phyloP scores from a whole-genome alignment of 2,888 invertebrate species.

The Mesochorus sp. region DNA sequence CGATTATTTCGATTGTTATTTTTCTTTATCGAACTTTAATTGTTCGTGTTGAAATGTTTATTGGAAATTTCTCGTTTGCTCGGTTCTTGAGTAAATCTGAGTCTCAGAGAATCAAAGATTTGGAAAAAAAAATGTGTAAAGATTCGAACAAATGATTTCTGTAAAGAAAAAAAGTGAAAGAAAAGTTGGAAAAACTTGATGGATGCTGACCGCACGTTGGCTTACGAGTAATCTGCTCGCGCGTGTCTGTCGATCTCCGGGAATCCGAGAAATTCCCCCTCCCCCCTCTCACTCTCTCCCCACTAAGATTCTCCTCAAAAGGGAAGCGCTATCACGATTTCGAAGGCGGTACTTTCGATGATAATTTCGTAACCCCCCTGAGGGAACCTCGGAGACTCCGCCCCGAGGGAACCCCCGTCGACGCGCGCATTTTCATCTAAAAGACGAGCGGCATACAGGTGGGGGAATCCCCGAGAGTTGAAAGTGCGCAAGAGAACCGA shows the following conservation, averaged over 20 bases:
- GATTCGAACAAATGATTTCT: background rate
- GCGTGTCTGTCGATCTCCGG: conserved; percentile 19
- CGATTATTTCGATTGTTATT: too few species aligned
- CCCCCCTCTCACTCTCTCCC: background rate
- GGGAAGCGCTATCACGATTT: conserved; percentile 23
- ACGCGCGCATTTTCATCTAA: conserved; percentile 35
- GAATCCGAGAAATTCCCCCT: background rate
- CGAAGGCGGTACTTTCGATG: conserved; percentile 45
- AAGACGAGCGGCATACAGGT: conserved; percentile 21
- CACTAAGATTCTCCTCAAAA: background rate
- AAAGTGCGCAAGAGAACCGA: conserved; percentile 8
- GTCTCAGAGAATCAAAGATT: background rate
- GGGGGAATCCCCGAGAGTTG: conserved; percentile 13
- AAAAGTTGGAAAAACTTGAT: background rate
- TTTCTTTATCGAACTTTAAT: too few species aligned
- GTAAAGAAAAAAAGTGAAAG: background rate
- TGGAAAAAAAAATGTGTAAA: background rate
- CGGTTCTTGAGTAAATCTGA: too few species aligned
- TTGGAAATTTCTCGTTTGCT: too few species aligned
- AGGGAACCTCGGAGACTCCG: conserved; percentile 43
- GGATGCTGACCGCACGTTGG: conserved; percentile 36
- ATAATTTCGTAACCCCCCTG: conserved; percentile 20
- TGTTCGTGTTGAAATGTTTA: too few species aligned
- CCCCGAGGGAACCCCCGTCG: conserved; percentile 44
- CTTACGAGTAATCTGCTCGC: conserved; percentile 53